Base-by-base conservation (phyloP, 2,113 vertebrate genomes). In the Tringa solitaria region DNA sequence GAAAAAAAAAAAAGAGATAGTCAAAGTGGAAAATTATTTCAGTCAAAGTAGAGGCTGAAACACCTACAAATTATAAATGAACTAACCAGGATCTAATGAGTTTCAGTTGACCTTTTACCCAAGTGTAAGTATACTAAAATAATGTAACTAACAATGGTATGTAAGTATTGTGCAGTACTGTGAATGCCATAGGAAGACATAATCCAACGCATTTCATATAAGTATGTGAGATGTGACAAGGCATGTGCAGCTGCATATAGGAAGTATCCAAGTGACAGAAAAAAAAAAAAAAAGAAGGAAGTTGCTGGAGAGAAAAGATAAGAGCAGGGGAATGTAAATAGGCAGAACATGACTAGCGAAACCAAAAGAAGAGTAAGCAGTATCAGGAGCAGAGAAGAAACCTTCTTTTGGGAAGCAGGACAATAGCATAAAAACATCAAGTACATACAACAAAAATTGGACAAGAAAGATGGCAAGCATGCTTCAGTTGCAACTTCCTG, bases 1-100 rank as follows among this genome's bases (percentile, higher is more conserved):
- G 5, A 8, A 4, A 23, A 48, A 65, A 60, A 57, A 23, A 8
- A 3, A 10, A 0, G 21, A 56, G 6, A 16, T 15, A 30, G 3
- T 63, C 18, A n/a, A 51, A 69, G 9, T 24, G 23, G 54, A 84
- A 79, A 84, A 60, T 33, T 1, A 63, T 76, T 86, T 72, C 8
- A 48, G 27, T 68, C n/a, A 78, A 60, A 69, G 73, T 56, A 90
- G 7, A 61, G 6, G 14, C 17, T 70, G 24, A 59, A 84, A 81
- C 4, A 35, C 13, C 4, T 22, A 59, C 9, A 57, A 73, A 33
- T 14, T 53, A 8, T 45, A 72, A 63, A 48, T 59, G 5, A 73
- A 68, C 5, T 61, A 70, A 75, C 3, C 6, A 46, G 10, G 5
- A 48, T 59, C 15, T 22, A 82, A 50, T 12, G 20, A 57, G 13